A percentile compares a stretch with the other conserved stretches of the same genome.
Conservation (phyloP, 2,113 vertebrate species). For the Nothoprocta pentlandii region DNA sequence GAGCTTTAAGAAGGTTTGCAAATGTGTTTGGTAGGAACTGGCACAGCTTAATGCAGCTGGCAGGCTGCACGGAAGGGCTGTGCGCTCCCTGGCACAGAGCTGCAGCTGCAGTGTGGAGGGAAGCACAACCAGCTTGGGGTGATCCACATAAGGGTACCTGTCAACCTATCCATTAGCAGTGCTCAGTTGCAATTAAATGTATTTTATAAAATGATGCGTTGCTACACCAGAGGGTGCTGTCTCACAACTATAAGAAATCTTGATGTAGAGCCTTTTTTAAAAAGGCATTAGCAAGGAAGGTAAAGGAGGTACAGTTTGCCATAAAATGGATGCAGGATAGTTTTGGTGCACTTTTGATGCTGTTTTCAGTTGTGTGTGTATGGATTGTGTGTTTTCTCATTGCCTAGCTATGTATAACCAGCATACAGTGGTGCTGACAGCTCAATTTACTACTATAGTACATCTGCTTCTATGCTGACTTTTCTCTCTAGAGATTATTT, state of each 20-base stretch:
- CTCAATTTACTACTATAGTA: background rate
- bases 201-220: background rate
- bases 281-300: background rate
- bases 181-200: background rate
- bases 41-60: background rate
- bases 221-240: conserved; percentile 56
- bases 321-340: background rate
- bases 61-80: background rate
- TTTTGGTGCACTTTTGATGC: background rate
- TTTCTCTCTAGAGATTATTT: conserved; percentile 29
- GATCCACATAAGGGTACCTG: no score
- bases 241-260: background rate
- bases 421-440: background rate
- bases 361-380: background rate
- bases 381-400: conserved; percentile 9
- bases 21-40: background rate
- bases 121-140: background rate
- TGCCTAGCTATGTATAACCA: conserved; percentile 17
- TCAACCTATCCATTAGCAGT: no score
- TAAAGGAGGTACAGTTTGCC: background rate
- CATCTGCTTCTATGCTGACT: conserved; percentile 35
- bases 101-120: background rate
- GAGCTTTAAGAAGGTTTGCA: background rate
- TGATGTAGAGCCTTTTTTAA: accelerated
- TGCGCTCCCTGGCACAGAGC: background rate